Evolutionary conservation across 2,888 invertebrate genomes (phyloP).

Genomic region (Drosophila formosana): DNA sequence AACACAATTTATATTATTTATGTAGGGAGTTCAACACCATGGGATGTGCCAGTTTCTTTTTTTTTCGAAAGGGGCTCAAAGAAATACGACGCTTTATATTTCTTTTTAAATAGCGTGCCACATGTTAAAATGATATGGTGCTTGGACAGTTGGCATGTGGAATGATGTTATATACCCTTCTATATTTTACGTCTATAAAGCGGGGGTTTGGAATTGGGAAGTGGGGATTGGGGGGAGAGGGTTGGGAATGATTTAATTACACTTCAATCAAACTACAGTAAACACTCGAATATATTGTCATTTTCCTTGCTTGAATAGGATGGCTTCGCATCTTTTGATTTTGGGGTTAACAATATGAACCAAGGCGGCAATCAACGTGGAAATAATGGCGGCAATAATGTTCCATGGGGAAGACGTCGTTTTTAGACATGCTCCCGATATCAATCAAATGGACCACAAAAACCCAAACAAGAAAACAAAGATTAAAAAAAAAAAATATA

Average conservation of each 20-base stretch:
- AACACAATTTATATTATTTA: neutral
- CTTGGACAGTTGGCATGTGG: neutral
- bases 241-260: constrained; percentile 4
- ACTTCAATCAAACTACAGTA: constrained; percentile 5
- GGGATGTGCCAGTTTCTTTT: neutral
- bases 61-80: constrained; percentile 1
- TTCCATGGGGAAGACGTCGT: constrained; percentile 85
- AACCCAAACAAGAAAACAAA: neutral
- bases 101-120: constrained; percentile 8
- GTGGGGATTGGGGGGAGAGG: neutral
- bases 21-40: constrained; percentile 7
- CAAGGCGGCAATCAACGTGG: constrained; percentile 83
- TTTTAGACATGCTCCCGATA: constrained; percentile 74
- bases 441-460: constrained; percentile 34
- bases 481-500: neutral
- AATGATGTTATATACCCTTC: constrained; percentile 10
- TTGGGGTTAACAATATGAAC: constrained; percentile 85
- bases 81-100: neutral
- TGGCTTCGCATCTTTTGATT: constrained; percentile 83
- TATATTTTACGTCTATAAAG: constrained; percentile 2
- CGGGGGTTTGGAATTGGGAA: constrained; percentile 2
- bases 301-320: constrained; percentile 79
- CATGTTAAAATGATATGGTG: constrained; percentile 9
- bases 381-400: constrained; percentile 83
- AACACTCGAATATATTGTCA: constrained; percentile 57